These are phyloP conservation scores for Melanotaenia maccullochi DNA, from an alignment of 2,797 vertebrate species.

Conservation along the genomic window DNA sequence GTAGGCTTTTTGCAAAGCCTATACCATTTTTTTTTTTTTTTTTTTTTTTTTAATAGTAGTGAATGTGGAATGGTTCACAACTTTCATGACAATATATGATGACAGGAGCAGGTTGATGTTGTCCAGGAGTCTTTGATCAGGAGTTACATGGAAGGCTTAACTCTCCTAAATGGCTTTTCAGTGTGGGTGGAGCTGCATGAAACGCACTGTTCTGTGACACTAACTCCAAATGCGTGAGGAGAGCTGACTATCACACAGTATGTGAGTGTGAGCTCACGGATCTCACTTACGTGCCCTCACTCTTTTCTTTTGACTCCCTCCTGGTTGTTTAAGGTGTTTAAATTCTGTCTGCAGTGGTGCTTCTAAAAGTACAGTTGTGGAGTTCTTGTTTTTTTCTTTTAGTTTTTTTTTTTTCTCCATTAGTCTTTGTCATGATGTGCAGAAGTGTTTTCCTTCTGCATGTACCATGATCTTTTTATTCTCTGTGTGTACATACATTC, in stretches of 20 bases:
- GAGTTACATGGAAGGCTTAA: conserved; percentile 47
- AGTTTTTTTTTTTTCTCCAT: neutral
- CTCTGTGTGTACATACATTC: neutral
- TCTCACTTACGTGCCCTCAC: conserved; percentile 21
- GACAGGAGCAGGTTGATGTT: neutral
- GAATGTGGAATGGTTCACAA: neutral
- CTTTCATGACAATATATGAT: neutral
- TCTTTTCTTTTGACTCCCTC: conserved; percentile 26
- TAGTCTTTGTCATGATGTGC: neutral
- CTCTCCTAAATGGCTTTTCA: conserved; percentile 61
- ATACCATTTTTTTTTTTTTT: neutral
- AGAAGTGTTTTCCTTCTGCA: neutral
- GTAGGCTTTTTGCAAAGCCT: neutral
- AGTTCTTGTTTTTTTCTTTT: conserved; percentile 13
- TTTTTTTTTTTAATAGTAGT: neutral
- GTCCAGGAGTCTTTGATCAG: conserved; percentile 12
- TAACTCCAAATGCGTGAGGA: conserved; percentile 28
- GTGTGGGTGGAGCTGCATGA: conserved; percentile 49
- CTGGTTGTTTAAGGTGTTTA: conserved; percentile 13
- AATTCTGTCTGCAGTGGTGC: conserved; percentile 7
- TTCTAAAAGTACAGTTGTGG: neutral
- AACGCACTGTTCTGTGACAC: conserved; percentile 39
- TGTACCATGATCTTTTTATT: neutral
- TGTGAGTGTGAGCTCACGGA: conserved; percentile 35
- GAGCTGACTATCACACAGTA: conserved; percentile 56